A percentile compares a stretch with the other conserved stretches of the same genome.
These are phyloP conservation scores for Ginglymostoma cirratum DNA, from an alignment of 2,113 vertebrate species.

Conservation along the genomic window DNA sequence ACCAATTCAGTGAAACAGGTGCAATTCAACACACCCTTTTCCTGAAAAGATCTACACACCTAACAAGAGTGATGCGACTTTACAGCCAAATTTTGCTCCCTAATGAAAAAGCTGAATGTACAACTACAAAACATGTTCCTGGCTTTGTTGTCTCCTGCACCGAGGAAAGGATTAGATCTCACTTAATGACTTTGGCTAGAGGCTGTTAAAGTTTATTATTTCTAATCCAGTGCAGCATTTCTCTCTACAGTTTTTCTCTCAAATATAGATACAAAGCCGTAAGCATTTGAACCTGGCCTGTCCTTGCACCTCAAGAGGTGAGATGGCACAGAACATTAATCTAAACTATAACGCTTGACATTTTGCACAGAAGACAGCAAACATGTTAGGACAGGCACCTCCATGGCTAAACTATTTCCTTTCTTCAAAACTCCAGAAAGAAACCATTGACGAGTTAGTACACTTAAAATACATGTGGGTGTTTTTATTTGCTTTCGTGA, in stretches of 20 bases:
- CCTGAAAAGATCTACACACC: neutral
- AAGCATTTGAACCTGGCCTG: neutral
- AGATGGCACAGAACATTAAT: neutral
- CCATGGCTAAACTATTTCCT: neutral
- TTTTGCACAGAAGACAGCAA: conserved; percentile 1
- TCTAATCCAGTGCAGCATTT: neutral
- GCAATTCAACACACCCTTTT: neutral
- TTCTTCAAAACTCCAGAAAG: neutral
- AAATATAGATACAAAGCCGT: neutral
- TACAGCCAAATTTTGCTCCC: neutral
- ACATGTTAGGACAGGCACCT: neutral
- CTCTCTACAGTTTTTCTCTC: neutral
- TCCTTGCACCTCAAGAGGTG: neutral
- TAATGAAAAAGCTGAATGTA: neutral
- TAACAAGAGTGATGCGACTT: neutral
- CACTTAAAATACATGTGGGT: neutral
- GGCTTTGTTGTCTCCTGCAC: neutral
- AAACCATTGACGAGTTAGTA: neutral
- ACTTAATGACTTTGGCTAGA: neutral
- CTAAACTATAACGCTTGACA: neutral
- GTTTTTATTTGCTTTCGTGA: conserved; percentile 13
- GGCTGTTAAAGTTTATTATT: neutral
- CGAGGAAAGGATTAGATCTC: neutral
- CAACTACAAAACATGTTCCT: neutral
- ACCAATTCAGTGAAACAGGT: neutral